These are phyloP conservation scores for Onychomys leucogaster DNA, from an alignment of 2,797 vertebrate genomes.

Conservation along the genomic window DNA sequence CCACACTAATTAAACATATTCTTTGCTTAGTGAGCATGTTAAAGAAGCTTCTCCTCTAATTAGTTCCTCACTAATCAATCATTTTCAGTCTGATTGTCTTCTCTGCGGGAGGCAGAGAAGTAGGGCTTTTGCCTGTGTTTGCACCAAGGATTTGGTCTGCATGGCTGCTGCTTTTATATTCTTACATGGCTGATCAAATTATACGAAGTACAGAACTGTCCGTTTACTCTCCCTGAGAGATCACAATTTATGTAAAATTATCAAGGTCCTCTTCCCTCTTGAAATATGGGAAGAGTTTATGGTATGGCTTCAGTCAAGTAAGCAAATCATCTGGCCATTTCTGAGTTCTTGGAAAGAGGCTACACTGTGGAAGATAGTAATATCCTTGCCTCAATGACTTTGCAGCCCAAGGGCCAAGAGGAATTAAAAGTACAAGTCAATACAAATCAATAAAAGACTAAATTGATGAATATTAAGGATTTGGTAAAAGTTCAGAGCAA, in stretches of 20 bases:
- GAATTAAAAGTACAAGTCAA: not conserved
- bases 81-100: constrained; percentile 60
- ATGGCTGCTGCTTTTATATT: not conserved
- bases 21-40: constrained; percentile 67
- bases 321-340: not conserved
- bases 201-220: not conserved
- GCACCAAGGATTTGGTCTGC: not conserved
- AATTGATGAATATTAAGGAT: not conserved
- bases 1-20: constrained; percentile 65
- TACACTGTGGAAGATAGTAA: not conserved
- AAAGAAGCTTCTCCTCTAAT: constrained; percentile 71
- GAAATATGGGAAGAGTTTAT: constrained; percentile 10
- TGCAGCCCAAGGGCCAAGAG: constrained; percentile 2
- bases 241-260: constrained; percentile 38
- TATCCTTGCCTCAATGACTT: not conserved
- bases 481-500: constrained; percentile 9
- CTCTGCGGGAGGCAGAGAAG: not conserved
- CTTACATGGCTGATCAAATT: not conserved
- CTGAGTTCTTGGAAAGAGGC: constrained; percentile 7
- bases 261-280: not conserved
- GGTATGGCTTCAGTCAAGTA: not conserved
- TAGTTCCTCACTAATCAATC: constrained; percentile 68
- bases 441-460: constrained; percentile 47
- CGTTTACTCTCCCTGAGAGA: not conserved
- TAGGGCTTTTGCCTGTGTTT: not conserved